phyloP scores from a whole-genome alignment of 2,888 invertebrate genomes.

The Ommatoiulus sabulosus region DNA sequence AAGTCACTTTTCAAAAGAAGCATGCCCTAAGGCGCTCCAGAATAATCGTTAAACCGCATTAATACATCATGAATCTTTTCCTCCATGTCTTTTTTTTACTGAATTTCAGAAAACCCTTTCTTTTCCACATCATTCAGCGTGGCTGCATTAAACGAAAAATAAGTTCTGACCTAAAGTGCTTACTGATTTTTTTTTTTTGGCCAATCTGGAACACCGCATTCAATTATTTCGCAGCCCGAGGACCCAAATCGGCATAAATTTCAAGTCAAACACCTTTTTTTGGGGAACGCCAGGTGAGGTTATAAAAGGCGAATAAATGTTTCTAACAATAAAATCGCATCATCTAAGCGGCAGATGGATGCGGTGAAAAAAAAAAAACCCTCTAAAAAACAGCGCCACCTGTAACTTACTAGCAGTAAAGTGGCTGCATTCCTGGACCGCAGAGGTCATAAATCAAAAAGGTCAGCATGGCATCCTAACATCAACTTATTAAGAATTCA shows the following conservation, averaged over 20 bases:
- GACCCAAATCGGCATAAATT: conserved; percentile 41
- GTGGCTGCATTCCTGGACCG: not conserved
- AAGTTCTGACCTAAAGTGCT: conserved; percentile 24
- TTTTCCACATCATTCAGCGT: not conserved
- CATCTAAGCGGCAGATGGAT: not conserved
- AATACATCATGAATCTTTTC: conserved; percentile 25
- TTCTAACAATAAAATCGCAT: not conserved
- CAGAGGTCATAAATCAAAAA: conserved; percentile 29
- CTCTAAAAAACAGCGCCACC: conserved; percentile 29
- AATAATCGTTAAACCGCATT: conserved; percentile 45
- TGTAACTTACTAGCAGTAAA: conserved; percentile 42
- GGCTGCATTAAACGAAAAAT: conserved; percentile 8
- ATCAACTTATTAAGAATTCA: conserved; percentile 21
- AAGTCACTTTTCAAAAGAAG: conserved; percentile 20
- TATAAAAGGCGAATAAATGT: conserved; percentile 38
- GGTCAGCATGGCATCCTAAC: not conserved
- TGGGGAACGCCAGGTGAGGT: not conserved
- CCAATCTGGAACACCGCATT: conserved; percentile 27
- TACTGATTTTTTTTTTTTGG: not conserved
- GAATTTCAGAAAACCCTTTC: not conserved
- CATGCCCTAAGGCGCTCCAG: not conserved
- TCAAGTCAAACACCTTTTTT: conserved; percentile 19
- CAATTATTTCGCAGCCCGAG: conserved; percentile 13
- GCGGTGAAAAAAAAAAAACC: not conserved
- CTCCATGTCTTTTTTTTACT: not conserved